Conservation (phyloP, 2,888 invertebrate species). For the Dione juno region DNA sequence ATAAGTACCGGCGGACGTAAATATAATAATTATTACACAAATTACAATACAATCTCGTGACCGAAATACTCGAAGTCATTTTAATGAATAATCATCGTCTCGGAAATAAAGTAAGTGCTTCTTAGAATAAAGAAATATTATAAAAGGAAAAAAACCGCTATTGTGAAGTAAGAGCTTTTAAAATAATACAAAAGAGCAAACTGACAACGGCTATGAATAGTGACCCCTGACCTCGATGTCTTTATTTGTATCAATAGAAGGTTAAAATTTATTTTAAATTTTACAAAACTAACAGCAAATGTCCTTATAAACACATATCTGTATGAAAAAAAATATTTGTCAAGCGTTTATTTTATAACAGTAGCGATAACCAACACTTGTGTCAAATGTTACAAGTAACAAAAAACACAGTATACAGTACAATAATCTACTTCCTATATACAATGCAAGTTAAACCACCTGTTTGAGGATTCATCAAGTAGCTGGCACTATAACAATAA, state of each 20-base stretch:
- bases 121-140: conserved; percentile 27
- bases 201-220: conserved; percentile 10
- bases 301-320: no score
- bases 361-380: not conserved
- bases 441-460: conserved; percentile 18
- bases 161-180: conserved; percentile 11
- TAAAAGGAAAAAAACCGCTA: conserved; percentile 5
- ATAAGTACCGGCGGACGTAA: conserved; percentile 44
- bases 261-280: not conserved
- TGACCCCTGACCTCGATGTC: conserved; percentile 6
- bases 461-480: conserved; percentile 31
- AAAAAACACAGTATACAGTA: not conserved
- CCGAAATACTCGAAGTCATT: conserved; percentile 38
- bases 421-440: conserved; percentile 14
- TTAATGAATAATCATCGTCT: conserved; percentile 33
- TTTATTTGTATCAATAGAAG: not conserved
- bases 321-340: not conserved
- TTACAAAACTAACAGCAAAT: no score
- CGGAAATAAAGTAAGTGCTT: conserved; percentile 34
- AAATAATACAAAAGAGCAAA: not conserved
- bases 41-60: conserved; percentile 50
- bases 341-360: not conserved
- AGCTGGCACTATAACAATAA: conserved; percentile 37
- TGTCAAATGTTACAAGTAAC: not conserved
- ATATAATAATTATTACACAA: conserved; percentile 52